Base-by-base conservation (phyloP, 2,113 vertebrate genomes). In the Pardalotus punctatus region DNA sequence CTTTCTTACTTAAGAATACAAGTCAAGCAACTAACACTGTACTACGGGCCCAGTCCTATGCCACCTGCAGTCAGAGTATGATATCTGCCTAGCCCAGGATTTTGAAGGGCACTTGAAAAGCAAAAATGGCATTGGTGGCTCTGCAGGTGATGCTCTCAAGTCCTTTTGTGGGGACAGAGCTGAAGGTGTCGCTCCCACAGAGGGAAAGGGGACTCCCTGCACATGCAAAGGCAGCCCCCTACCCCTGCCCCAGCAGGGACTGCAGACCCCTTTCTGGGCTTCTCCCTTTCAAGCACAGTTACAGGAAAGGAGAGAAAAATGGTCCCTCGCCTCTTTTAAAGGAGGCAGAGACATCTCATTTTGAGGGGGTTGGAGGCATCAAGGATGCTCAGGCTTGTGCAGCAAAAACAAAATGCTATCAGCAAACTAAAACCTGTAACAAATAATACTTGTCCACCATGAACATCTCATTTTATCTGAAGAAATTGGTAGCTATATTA, bases 141-240 rank as follows among this genome's bases (percentile, higher is more conserved):
- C 38, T 43, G 54, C n/a, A 51, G 83, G 71, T 57, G 54, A 64
- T 66, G 73, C 47, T 66, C 31, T 42, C 40, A 7, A 17, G n/a
- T 43, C 27, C 13, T 38, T 13, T 3, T 5, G 25, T 3, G 25
- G 58, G 38, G 61, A 31, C 69, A 85, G 57, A 65, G 51, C 38
- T 45, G 82, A 24, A 0, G 0, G 18, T 20, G 47, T 36, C 0
- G 0, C 50, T 70, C 51, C 35, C 51, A 19, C 27, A 4, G 29
- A 40, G 31, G 38, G 29, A 43, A 50, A n/a, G 0, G n/a, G 0
- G 0, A 33, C 45, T 40, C 28, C 33, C 9, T 0, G 28, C 27
- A 24, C 12, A 24, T 29, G 74, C 5, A 5, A 57, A 25, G 72
- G 60, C 43, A 61, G 74, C n/a, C 20, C 1, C 3, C 40, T 50